Conservation (phyloP, 2,113 vertebrate species). For the Larimichthys polyactis region DNA sequence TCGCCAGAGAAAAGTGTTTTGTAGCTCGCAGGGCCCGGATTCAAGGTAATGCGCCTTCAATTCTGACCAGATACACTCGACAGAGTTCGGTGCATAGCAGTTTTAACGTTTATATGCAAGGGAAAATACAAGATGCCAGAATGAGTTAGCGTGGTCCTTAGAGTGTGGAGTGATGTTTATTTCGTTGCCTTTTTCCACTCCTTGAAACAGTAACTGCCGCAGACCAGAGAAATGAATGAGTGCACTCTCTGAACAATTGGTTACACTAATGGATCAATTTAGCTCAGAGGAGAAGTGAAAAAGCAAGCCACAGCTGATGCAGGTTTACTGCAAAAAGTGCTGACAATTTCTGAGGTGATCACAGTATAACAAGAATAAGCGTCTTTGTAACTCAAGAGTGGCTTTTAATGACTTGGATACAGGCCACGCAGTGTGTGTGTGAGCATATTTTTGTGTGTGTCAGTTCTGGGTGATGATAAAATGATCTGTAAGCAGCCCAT, state of each 20-base stretch:
- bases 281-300: constrained; percentile 41
- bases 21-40: constrained; percentile 26
- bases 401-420: constrained; percentile 23
- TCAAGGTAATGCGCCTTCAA: constrained; percentile 42
- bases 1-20: constrained; percentile 40
- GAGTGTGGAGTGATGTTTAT: constrained; percentile 53
- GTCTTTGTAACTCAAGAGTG: constrained; percentile 9
- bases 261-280: constrained; percentile 70
- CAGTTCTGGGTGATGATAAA: neutral
- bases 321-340: constrained; percentile 49
- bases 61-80: constrained; percentile 32
- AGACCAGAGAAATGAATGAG: constrained; percentile 49
- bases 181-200: constrained; percentile 54
- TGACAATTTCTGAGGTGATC: constrained; percentile 45
- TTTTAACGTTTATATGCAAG: constrained; percentile 39
- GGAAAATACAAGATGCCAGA: constrained; percentile 48
- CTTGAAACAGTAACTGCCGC: constrained; percentile 43
- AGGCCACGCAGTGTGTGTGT: neutral
- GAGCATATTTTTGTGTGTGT: neutral
- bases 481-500: neutral
- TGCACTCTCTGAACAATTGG: constrained; percentile 54
- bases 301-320: constrained; percentile 39
- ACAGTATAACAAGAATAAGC: constrained; percentile 21
- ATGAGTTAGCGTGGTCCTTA: constrained; percentile 36
- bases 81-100: constrained; percentile 24